Base-by-base conservation (phyloP, 2,888 invertebrate genomes). In the Anaspis maculata region DNA sequence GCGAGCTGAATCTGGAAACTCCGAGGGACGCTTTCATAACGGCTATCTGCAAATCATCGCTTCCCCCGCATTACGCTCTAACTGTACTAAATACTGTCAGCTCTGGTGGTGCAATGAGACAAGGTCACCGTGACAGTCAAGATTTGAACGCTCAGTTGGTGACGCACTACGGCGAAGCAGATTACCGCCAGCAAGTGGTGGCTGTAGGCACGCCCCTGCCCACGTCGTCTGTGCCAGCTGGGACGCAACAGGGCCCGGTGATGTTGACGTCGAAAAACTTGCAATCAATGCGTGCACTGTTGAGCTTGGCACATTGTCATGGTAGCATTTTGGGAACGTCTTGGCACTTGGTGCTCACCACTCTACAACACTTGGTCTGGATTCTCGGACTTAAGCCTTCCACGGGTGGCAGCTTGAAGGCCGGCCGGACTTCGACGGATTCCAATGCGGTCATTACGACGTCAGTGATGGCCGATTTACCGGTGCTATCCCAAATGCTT, bases 251-350 rank as follows among this genome's bases (percentile, higher is more conserved):
- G 59, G 80, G 80, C n/a, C 83, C 83, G 24, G 96, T 97, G 32
- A 94, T 96, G 92, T 72, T 98, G 56, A 97, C 96, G 2, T 87
- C 94, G 0, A 95, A 97, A 54, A 98, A 98, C 74, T 75, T 98
- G 34, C 92, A 96, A 54, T 94, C 95, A 15, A 95, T 97, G 86
- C 74, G 91, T 42, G 87, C 95, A 0, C 69, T 98, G 28, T 71
- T 98, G 27, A 78, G 82, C 52, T 72, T 95, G 30, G 92, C 95
- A 0, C 89, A 91, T 58, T 81, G 89, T 41, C 92, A 95, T 63
- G 96, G 96, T 0, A 83, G 84, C 51, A 82, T 89, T 43, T 72
- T 97, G 40, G 92, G 90, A 28, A 84, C 89, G 29, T 88, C 95
- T 0, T 97, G 97, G 97, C 84, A 95, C 61, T 79, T 96, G 24